These are phyloP conservation scores for Leptopilina drosophilae DNA, from an alignment of 2,888 invertebrate species.

Conservation along the genomic window DNA sequence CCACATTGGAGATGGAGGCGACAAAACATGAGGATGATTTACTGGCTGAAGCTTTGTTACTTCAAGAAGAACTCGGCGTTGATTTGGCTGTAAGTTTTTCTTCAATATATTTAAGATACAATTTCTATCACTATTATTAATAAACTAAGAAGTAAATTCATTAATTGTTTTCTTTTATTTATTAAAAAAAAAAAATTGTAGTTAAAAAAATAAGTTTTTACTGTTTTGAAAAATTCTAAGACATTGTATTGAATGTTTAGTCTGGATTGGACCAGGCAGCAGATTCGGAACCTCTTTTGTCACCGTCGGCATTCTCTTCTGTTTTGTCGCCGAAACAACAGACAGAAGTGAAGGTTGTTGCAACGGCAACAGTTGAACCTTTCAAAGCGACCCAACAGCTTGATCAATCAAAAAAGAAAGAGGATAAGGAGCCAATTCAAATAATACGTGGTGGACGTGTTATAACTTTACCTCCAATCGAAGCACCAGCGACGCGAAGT, in stretches of 20 bases:
- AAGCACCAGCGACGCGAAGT: slow-evolving; percentile 88
- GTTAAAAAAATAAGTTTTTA: no score
- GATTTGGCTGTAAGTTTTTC: slow-evolving; percentile 67
- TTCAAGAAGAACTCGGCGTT: slow-evolving; percentile 72
- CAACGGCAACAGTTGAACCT: background rate
- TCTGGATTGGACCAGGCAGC: slow-evolving; percentile 55
- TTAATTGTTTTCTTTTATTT: no score
- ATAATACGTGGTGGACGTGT: slow-evolving; percentile 87
- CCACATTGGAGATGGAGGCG: slow-evolving; percentile 74
- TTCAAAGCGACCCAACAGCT: background rate
- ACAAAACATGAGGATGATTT: slow-evolving; percentile 73
- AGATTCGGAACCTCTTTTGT: slow-evolving; percentile 57
- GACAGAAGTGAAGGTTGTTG: slow-evolving; percentile 16
- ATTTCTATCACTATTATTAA: no score
- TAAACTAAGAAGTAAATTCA: no score
- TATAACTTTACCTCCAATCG: slow-evolving; percentile 88
- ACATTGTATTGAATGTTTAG: slow-evolving; percentile 47
- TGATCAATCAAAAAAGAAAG: slow-evolving; percentile 68
- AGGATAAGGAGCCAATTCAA: slow-evolving; percentile 82
- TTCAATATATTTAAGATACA: no score
- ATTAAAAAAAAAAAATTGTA: no score
- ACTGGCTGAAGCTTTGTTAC: slow-evolving; percentile 72
- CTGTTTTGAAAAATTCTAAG: background rate
- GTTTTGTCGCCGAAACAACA: slow-evolving; percentile 6
- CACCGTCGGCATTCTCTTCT: slow-evolving; percentile 52